A percentile compares a stretch with the other conserved stretches of the same genome.
phyloP scores from a whole-genome alignment of 2,888 invertebrate species.

The Graphium colonna region DNA sequence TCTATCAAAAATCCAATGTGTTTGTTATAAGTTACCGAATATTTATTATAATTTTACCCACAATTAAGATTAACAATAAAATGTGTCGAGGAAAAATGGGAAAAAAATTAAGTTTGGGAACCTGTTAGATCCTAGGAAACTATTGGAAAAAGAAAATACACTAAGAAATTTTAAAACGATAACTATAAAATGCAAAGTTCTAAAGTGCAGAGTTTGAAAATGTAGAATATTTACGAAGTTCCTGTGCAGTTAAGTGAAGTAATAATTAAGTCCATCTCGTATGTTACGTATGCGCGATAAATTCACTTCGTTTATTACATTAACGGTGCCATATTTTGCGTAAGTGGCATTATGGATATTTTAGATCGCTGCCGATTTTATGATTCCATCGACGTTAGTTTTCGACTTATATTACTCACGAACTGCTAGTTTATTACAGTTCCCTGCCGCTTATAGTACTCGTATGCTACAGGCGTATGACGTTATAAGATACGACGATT shows the following conservation, averaged over 20 bases:
- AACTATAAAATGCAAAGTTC: background rate
- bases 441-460: no score
- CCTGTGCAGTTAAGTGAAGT: background rate
- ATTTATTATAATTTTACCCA: no score
- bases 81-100: no score
- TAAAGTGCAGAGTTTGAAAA: background rate
- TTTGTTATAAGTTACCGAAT: no score
- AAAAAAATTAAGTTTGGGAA: no score
- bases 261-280: background rate
- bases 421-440: background rate
- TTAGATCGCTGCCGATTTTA: constrained; percentile 2
- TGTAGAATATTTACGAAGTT: constrained; percentile 1
- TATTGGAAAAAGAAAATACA: no score
- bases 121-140: no score
- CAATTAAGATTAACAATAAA: no score
- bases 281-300: constrained; percentile 3
- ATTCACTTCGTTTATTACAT: constrained; percentile 5
- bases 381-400: background rate
- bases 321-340: background rate
- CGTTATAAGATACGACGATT: no score
- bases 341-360: constrained; percentile 1
- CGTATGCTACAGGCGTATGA: no score
- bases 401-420: background rate
- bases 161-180: background rate
- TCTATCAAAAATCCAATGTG: no score